Evolutionary conservation across 2,888 invertebrate genomes (phyloP), one percentile per base, ranked within the genome.

Genomic region (Tuberolachnus salignus): DNA sequence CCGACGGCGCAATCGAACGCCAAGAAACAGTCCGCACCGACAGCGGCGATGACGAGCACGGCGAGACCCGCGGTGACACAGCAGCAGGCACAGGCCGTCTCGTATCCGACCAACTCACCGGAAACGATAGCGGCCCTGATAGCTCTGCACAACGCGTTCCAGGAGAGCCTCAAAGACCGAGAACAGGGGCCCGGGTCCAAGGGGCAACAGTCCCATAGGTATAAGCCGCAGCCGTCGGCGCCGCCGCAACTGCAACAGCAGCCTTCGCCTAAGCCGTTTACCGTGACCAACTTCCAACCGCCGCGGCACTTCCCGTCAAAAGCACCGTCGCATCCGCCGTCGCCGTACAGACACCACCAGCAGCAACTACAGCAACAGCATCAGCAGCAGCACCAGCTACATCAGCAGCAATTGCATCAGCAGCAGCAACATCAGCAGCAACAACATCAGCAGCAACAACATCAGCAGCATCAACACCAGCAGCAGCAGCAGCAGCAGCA

Each of bases 81-180:
- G 83, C 83, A 10, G 81, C 83, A 59, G 80, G 74, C 53, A 80
- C 80, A 80, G 81, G 80, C 82, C 21, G 82, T 82, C 81, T 81
- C 67, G 63, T 63, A 82, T 78, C 75, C 82, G 81, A 82, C 83
- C 14, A 81, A 82, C n/a, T 82, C 82, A 44, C 83, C 83, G 26
- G 83, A 83, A 46, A 82, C 83, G 11, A 82, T 83, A 42, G 83
- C 83, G 10, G 83, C 83, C 3, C 82, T 84, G n/a, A 81, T 84
- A 10, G 83, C 84, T 11, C 80, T 84, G 14, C 84, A 84, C 78
- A 83, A 83, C 64, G 83, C 83, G 10, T 84, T 83, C 81, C 82
- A 83, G 21, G 83, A 83, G 72, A 83, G 82, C 72, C 75, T 83
- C n/a, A 83, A 83, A 46, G 81, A 82, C 69, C 81, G 82, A 49